These are phyloP conservation scores for human (Homo sapiens) DNA, from an alignment of 2,113 vertebrate species.

Conservation along the genomic window DNA sequence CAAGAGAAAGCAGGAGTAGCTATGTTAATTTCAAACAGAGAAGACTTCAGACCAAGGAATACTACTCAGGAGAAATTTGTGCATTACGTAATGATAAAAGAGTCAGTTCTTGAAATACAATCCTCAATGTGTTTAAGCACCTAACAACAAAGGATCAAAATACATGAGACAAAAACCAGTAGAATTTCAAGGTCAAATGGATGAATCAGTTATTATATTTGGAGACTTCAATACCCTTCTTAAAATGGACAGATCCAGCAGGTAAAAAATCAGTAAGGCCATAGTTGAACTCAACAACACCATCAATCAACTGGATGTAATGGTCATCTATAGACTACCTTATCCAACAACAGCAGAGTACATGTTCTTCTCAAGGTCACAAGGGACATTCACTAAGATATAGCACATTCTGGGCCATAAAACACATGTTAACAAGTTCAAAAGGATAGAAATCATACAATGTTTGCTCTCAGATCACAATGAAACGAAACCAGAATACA, in stretches of 20 bases:
- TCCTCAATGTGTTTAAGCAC: not conserved
- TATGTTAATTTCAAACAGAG: no score
- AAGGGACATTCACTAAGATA: not conserved
- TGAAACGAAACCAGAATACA: not conserved
- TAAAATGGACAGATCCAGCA: not conserved
- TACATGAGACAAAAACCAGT: not conserved
- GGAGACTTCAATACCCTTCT: not conserved
- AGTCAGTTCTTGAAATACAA: not conserved
- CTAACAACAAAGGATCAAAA: not conserved
- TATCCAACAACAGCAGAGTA: not conserved
- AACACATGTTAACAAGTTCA: not conserved
- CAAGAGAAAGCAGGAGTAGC: no score
- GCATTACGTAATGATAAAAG: not conserved
- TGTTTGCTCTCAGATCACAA: not conserved
- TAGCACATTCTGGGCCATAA: not conserved
- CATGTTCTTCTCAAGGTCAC: not conserved
- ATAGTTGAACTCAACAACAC: not conserved
- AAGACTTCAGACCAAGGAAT: no score
- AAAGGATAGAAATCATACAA: not conserved
- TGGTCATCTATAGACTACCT: not conserved
- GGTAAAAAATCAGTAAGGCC: not conserved
- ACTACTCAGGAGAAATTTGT: not conserved
- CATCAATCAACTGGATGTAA: not conserved
- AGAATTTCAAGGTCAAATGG: not conserved
- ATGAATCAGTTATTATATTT: not conserved